Evolutionary conservation across 92 coral and sea anemone species (phyloP).

Genomic region (Zoanthus sociatus): DNA sequence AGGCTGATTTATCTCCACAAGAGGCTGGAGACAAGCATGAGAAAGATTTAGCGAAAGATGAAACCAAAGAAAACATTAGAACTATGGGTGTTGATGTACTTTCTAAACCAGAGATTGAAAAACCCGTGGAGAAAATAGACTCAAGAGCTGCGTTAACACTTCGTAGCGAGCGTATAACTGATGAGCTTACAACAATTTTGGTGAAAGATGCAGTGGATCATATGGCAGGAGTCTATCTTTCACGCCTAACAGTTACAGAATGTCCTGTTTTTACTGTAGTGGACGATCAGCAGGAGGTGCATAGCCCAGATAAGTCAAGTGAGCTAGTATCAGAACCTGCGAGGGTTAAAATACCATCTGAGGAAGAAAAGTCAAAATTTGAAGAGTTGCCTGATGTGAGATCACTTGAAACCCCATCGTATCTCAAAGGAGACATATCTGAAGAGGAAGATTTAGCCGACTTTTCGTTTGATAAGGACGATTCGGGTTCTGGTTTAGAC

Average conservation of each 20-base stretch:
- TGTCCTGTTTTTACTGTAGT: not conserved
- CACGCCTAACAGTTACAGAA: conserved; percentile 50
- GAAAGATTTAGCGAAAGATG: not conserved
- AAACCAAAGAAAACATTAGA: no score
- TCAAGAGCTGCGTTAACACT: not conserved
- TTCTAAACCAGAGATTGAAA: not conserved
- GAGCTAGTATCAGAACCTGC: not conserved
- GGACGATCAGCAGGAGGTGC: not conserved
- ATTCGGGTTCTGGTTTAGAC: conserved; percentile 65
- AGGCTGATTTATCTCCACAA: conserved; percentile 20
- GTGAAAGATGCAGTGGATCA: conserved; percentile 71
- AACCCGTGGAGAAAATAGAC: not conserved
- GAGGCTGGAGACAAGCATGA: not conserved
- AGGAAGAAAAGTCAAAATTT: not conserved
- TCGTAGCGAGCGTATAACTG: conserved; percentile 66
- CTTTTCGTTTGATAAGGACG: conserved; percentile 37
- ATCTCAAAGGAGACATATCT: conserved; percentile 46
- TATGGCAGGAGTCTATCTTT: conserved; percentile 63
- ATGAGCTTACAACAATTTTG: conserved; percentile 64
- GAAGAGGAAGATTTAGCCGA: conserved; percentile 62
- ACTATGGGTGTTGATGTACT: not conserved
- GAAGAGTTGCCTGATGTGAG: conserved; percentile 1
- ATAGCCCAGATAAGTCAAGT: not conserved
- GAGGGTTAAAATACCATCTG: conserved; percentile 3
- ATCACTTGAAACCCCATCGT: conserved; percentile 40